Base-by-base conservation (phyloP, 2,797 vertebrate species). In the Sebastes wilsoni region DNA sequence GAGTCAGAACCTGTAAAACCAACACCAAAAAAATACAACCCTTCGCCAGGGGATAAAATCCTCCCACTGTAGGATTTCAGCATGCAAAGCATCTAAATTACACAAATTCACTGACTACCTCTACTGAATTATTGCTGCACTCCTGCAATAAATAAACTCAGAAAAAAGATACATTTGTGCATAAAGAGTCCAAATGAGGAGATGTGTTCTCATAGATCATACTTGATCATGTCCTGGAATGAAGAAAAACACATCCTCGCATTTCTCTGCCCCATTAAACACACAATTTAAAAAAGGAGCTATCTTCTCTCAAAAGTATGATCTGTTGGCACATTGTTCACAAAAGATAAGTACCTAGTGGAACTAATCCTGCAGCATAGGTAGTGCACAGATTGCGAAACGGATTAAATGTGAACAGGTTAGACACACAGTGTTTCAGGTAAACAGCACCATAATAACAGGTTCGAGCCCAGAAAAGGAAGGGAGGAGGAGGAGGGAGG, bases 381-480 rank as follows among this genome's bases (percentile, higher is more conserved):
- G 42, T 22, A 56, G 49, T 16, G 25, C 66, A 66, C 86, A 80
- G 69, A 81, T 87, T 90, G 89, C n/a, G 55, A 90, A 75, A 87
- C 4, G 34, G 84, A 88, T 92, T 86, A 75, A 80, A 91, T 67
- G 2, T 69, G 76, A 86, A 77, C 80, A 87, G 79, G 69, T 87
- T 87, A 7, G 80, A 71, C 86, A 76, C 82, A 81, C 82, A 81
- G 83, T 80, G 55, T 85, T 72, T 20, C 83, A 92, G 86, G 88
- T 89, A 90, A 91, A 91, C 72, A 83, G 79, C 61, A n/a, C 23
- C 66, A 74, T 83, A 87, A 92, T 86, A 88, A 90, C 85, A 82
- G 78, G 82, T 80, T 71, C 34, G 62, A 83, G 72, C n/a, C 23
- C 13, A 59, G 46, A 54, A 23, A 49, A 58, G 11, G 8, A 30